Evolutionary conservation across 1,140 invertebrate genomes (phyloP), one percentile per base, ranked within the genome.

Genomic region (Cotesia vestalis): DNA sequence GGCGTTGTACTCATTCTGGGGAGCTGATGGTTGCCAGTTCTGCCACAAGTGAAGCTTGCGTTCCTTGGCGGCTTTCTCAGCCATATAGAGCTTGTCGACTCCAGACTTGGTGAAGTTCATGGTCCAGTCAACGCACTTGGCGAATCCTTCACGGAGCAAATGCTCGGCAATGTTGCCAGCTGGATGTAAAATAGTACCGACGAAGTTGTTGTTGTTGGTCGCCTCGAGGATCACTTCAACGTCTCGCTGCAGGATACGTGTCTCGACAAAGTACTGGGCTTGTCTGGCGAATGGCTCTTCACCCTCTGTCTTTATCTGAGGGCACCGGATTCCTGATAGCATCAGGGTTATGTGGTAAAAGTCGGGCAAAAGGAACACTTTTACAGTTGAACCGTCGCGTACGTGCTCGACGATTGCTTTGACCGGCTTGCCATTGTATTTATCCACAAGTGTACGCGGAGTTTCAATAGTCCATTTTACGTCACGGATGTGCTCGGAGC

Each of bases 41-140:
- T 95, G 95, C 97, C 97, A 99, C 12, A 97, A 88, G 17, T 96
- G 88, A 0, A 95, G 78, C 77, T 92, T 92, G 46, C 93, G 93
- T 52, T 97, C 95, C 87, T 98, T 99, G 0, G 98, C 98, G 76
- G 83, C 91, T 91, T 88, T 99, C 94, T 73, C 97, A 92, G 79
- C 92, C 88, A 84, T 96, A 87, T 86, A 85, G 4, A 98, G 88
- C 80, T 94, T 94, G 40, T 96, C 93, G 34, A 93, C 90, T 62
- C 95, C 91, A 62, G 90, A 88, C 82, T 94, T 94, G 79, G 97
- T 94, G 51, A 94, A 92, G 35, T 91, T 93, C 85, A 99, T 94
- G 6, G 95, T 97, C 97, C 97, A 98, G 83, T 99, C 97, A n/a
- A 99, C 95, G 82, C 97, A 99, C 81, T 92, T 93, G 0, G 96